A percentile compares a stretch with the other conserved stretches of the same genome.
Conservation (phyloP, 1,140 invertebrate species). For the Dinoponera quadriceps region DNA sequence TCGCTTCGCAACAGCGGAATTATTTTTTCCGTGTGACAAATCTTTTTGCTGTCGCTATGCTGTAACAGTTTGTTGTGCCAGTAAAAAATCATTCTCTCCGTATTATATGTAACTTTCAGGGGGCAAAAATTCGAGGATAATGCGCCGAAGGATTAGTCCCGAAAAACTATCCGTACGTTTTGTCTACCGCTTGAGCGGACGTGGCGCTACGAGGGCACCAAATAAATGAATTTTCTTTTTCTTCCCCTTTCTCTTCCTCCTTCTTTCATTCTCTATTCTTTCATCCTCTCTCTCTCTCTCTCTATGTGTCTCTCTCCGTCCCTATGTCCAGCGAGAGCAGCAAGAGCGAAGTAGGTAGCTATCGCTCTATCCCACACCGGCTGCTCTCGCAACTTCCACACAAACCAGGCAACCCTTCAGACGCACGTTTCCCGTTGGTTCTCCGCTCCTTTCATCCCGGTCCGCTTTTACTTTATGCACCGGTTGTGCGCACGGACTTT, state of each 20-base stretch:
- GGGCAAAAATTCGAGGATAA: neutral
- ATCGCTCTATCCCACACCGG: slow-evolving; percentile 57
- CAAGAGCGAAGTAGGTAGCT: slow-evolving; percentile 44
- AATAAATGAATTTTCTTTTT: slow-evolving; percentile 23
- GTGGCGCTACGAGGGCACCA: too few species aligned
- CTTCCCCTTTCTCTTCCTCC: neutral
- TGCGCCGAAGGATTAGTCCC: neutral
- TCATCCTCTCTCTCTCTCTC: neutral
- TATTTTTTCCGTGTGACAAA: too few species aligned
- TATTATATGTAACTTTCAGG: neutral
- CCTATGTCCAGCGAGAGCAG: neutral
- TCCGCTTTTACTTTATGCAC: slow-evolving; percentile 70
- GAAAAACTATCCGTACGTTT: slow-evolving; percentile 1
- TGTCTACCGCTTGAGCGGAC: neutral
- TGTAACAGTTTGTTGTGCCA: too few species aligned
- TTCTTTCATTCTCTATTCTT: neutral
- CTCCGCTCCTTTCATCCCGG: slow-evolving; percentile 65
- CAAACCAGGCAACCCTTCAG: slow-evolving; percentile 66
- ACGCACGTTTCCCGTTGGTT: slow-evolving; percentile 64
- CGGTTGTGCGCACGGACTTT: slow-evolving; percentile 57
- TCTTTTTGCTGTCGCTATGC: too few species aligned
- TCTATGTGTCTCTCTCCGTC: neutral
- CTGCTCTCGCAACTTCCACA: slow-evolving; percentile 64
- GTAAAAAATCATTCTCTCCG: too few species aligned
- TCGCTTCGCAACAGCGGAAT: too few species aligned